A percentile compares a stretch with the other conserved stretches of the same genome.
These are phyloP conservation scores for Chrysotoxum bicinctum DNA, from an alignment of 2,888 invertebrate genomes.

Conservation along the genomic window DNA sequence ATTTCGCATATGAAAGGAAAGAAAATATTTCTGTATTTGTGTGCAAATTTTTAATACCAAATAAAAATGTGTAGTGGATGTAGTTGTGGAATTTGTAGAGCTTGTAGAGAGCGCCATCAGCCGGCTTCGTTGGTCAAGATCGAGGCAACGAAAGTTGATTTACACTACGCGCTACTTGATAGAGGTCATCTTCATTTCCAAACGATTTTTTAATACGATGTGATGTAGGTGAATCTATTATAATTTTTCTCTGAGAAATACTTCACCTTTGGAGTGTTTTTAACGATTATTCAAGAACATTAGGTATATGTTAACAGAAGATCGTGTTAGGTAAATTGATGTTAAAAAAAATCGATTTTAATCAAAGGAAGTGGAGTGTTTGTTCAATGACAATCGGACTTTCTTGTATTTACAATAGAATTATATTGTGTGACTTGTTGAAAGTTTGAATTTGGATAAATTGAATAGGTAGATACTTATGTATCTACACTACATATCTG, in stretches of 20 bases:
- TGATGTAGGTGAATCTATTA: not conserved
- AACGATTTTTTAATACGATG: no score
- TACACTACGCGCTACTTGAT: not conserved
- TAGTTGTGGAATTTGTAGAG: not conserved
- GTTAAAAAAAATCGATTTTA: no score
- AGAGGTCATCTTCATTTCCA: not conserved
- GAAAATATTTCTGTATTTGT: constrained; percentile 44
- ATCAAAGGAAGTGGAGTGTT: not conserved
- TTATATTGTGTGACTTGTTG: not conserved
- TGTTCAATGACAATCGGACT: not conserved
- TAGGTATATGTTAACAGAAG: no score
- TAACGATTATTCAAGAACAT: no score
- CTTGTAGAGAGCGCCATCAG: constrained; percentile 11
- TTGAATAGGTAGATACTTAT: not conserved
- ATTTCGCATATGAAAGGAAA: constrained; percentile 58
- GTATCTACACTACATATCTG: not conserved
- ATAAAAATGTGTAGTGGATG: constrained; percentile 23
- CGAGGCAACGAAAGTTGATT: not conserved
- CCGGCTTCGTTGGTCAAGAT: constrained; percentile 18
- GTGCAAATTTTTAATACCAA: constrained; percentile 50
- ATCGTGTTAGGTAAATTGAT: no score
- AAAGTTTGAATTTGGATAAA: constrained; percentile 50
- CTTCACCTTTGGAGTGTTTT: no score
- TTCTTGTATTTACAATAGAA: constrained; percentile 22
- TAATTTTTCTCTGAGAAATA: no score